Conservation (phyloP, 2,113 vertebrate genomes). For the Ginglymostoma cirratum region DNA sequence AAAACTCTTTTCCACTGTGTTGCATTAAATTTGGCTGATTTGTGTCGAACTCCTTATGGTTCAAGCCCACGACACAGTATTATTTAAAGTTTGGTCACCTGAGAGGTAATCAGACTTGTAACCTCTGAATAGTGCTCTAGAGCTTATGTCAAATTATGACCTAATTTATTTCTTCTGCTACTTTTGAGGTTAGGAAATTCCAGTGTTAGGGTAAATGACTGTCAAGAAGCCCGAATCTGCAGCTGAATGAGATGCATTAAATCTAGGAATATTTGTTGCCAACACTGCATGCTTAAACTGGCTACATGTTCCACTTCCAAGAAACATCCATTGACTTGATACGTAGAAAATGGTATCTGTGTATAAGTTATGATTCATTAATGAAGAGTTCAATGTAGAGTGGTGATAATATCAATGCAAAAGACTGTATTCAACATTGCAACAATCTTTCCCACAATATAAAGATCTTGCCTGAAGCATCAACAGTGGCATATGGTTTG, state of each 20-base stretch:
- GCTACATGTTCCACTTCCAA: background rate
- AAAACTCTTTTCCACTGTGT: no score
- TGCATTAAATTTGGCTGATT: background rate
- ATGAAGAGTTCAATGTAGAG: background rate
- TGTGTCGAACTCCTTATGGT: background rate
- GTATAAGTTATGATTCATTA: background rate
- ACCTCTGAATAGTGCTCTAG: background rate
- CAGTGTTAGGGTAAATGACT: background rate
- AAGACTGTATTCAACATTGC: background rate
- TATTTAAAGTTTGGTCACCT: background rate
- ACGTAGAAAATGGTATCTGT: background rate
- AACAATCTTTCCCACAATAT: background rate
- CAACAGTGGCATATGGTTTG: background rate
- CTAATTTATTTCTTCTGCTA: background rate
- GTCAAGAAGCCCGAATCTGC: background rate
- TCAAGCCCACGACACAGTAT: no score
- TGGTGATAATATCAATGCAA: background rate
- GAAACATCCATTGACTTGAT: background rate
- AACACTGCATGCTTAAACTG: background rate
- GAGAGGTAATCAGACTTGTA: background rate
- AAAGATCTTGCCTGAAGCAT: background rate
- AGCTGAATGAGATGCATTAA: background rate
- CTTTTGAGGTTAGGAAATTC: background rate
- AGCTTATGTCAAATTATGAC: background rate
- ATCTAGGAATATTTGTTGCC: background rate